Conservation (phyloP, 1,140 invertebrate genomes). For the Neotoxoptera formosana region DNA sequence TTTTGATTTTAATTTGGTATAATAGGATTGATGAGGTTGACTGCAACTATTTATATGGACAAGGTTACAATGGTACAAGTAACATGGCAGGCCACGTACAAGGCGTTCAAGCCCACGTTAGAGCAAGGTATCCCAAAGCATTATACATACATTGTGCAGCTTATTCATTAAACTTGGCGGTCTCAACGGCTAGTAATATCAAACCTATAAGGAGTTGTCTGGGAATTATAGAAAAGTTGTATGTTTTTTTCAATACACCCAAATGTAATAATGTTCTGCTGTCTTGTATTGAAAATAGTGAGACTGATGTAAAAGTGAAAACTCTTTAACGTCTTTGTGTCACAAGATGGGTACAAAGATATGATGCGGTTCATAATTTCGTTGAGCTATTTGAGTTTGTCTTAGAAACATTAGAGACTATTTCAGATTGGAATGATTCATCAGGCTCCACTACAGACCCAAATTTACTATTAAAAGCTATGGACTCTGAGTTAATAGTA, state of each 20-base stretch:
- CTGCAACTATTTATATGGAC: background rate
- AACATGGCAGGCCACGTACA: too few relatives aligned
- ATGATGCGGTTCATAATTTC: constrained; percentile 12
- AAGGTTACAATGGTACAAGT: background rate
- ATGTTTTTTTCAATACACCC: background rate
- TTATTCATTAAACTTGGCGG: too few relatives aligned
- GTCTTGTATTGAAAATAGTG: background rate
- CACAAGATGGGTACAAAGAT: constrained; percentile 6
- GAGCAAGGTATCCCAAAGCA: too few relatives aligned
- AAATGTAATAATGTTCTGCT: background rate
- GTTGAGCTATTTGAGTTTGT: background rate
- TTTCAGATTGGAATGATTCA: background rate
- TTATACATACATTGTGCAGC: too few relatives aligned
- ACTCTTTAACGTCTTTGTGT: background rate
- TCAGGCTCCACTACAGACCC: background rate
- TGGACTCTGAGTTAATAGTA: background rate
- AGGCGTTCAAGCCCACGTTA: too few relatives aligned
- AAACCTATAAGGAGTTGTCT: too few relatives aligned
- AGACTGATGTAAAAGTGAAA: background rate
- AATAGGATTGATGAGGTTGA: constrained; percentile 29
- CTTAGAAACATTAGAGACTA: background rate
- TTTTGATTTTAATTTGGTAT: constrained; percentile 27
- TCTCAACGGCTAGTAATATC: too few relatives aligned
- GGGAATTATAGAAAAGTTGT: background rate
- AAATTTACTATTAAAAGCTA: background rate